Conservation (phyloP, 2,797 vertebrate species). For the Hippocampus kuda region DNA sequence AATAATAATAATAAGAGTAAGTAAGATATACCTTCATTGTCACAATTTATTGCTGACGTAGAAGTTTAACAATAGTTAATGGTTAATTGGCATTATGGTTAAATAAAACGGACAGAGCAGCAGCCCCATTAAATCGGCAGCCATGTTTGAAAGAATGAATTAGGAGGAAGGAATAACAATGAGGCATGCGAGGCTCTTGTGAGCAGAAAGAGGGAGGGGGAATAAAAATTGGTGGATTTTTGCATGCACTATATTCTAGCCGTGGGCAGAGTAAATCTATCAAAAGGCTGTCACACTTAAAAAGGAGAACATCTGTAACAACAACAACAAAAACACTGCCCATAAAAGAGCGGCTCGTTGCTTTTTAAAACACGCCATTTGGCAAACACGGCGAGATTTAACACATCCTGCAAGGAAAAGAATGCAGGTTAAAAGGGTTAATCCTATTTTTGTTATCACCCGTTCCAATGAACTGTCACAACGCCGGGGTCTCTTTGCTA, state of each 20-base stretch:
- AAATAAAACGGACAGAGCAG: constrained; percentile 16
- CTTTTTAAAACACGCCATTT: constrained; percentile 34
- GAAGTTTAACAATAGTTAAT: constrained; percentile 11
- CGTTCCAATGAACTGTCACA: constrained; percentile 55
- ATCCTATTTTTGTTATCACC: constrained; percentile 59
- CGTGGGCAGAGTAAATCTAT: constrained; percentile 22
- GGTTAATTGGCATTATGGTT: constrained; percentile 8
- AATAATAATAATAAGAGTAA: neutral
- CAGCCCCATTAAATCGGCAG: constrained; percentile 12
- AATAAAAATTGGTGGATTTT: constrained; percentile 13
- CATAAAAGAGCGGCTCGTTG: constrained; percentile 14
- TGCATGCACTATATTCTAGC: constrained; percentile 24
- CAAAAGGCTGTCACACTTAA: constrained; percentile 24
- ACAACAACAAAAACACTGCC: constrained; percentile 4
- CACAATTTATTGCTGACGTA: neutral
- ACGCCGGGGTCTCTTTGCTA: constrained; percentile 42
- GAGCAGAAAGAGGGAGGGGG: neutral
- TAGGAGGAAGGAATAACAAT: constrained; percentile 25
- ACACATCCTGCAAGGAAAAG: constrained; percentile 23
- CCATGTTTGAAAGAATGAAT: constrained; percentile 26
- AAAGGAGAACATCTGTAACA: constrained; percentile 22
- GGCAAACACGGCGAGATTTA: constrained; percentile 35
- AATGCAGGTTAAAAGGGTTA: constrained; percentile 54
- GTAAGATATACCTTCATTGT: neutral
- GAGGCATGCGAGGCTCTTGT: constrained; percentile 20